A percentile compares a stretch with the other conserved stretches of the same genome.
phyloP scores from a whole-genome alignment of 2,797 vertebrate genomes.

The Cuculus canorus region DNA sequence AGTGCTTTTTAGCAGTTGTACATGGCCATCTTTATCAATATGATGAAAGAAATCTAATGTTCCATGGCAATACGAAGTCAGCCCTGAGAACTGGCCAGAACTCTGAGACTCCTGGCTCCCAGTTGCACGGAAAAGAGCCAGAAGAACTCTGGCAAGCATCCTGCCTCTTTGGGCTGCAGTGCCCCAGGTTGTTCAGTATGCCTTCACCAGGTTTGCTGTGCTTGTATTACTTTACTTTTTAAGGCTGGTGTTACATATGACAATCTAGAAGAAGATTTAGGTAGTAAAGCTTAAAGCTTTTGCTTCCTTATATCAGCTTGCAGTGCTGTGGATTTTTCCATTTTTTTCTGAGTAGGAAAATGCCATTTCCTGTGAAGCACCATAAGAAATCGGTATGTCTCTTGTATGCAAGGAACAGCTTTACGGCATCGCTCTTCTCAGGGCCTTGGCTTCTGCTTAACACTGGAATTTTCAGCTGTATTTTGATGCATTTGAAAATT shows the following conservation, averaged over 20 bases:
- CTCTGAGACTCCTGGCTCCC: neutral
- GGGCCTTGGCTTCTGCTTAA: neutral
- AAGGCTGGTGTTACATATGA: neutral
- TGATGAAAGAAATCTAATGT: neutral
- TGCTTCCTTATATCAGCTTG: neutral
- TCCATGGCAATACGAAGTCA: neutral
- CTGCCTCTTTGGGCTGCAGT: neutral
- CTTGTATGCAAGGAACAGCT: neutral
- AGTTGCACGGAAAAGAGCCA: neutral
- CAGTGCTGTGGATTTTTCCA: neutral
- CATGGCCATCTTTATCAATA: neutral
- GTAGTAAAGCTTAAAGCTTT: neutral
- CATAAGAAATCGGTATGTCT: neutral
- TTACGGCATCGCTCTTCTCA: neutral
- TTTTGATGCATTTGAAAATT: neutral
- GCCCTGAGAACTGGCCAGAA: neutral
- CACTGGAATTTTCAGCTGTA: neutral
- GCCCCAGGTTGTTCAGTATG: neutral
- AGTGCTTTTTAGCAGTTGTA: neutral
- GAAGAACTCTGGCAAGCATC: neutral
- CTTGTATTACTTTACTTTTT: neutral
- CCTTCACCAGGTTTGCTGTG: neutral
- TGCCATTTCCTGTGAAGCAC: neutral
- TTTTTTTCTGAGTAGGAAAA: neutral
- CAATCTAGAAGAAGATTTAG: neutral